Base-by-base conservation (phyloP, 64 coral and sea anemone genomes). In the Actinia equina region DNA sequence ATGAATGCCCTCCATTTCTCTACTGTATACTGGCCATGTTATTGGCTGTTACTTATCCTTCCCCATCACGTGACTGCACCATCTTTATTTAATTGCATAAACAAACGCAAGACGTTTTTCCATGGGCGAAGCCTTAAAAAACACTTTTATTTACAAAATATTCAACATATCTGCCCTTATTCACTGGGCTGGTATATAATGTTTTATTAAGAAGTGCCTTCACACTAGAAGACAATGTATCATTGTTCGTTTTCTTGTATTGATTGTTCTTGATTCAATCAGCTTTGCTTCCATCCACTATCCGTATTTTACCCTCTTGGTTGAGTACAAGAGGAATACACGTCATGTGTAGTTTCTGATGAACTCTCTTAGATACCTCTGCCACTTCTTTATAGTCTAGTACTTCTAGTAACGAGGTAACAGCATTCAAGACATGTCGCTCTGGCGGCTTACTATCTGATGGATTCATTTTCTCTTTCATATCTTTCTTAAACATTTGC, bases 341-440 rank as follows among this genome's bases (percentile, higher is more conserved):
- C 56, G 91, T 81, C 94, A 96, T 96, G 17, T 93, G 84, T 25
- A 96, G 85, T 71, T 96, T 96, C 59, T 96, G 87, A 30, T 96
- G 94, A 22, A 96, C 91, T 57, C 88, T 89, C 22, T 93, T 96
- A 12, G 94, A 96, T 46, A 96, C 88, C 80, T 54, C 80, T 11
- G 84, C 60, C 44, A 96, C 83, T 20, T 88, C 94, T 27, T 96
- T 84, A 7, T 96, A 74, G 10, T 93, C 86, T 9, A 96, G 58
- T 3, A 84, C 57, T 7, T 87, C 70, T 27, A 96, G 17, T 22
- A 96, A 56, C 44, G 94, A 96, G 27, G 88, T 93, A 41, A 96
- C 94, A 59, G 94, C 94, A 69, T 93, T 96, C 41, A 96, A 63
- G 41, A 96, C 91, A 37, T 96, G 94, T 88, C 94, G 51, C 82